These are phyloP conservation scores for Agrochola circellaris DNA, from an alignment of 2,888 invertebrate genomes.

Conservation along the genomic window DNA sequence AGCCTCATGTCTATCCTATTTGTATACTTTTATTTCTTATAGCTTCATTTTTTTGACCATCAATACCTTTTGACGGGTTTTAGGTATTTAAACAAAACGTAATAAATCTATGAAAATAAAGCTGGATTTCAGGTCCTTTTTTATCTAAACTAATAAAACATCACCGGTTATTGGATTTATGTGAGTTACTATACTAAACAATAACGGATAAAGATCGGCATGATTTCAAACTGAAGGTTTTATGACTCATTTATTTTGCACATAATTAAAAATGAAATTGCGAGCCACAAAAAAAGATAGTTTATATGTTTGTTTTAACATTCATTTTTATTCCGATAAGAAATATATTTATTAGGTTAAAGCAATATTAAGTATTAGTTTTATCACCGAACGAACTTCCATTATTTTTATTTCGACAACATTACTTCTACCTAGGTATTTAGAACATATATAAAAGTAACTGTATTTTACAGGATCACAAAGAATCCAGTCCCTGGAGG, in stretches of 20 bases:
- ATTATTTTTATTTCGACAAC: not conserved
- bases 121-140: not conserved
- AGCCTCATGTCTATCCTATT: too few relatives aligned
- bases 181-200: not conserved
- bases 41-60: too few relatives aligned
- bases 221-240: not conserved
- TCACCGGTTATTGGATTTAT: not conserved
- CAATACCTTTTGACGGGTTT: too few relatives aligned
- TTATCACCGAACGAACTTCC: too few relatives aligned
- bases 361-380: too few relatives aligned
- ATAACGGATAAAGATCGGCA: not conserved
- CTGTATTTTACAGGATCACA: constrained; percentile 17
- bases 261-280: too few relatives aligned
- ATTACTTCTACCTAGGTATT: not conserved
- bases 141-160: not conserved
- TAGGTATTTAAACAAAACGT: too few relatives aligned
- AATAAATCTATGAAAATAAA: not conserved
- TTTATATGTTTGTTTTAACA: too few relatives aligned
- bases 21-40: too few relatives aligned
- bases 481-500: constrained; percentile 34
- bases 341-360: too few relatives aligned
- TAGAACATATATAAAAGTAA: not conserved
- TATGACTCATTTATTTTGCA: not conserved
- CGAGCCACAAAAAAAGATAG: too few relatives aligned
- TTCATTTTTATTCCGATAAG: too few relatives aligned